These are phyloP conservation scores for Polia nebulosa DNA, from an alignment of 2,888 invertebrate genomes.

Conservation along the genomic window DNA sequence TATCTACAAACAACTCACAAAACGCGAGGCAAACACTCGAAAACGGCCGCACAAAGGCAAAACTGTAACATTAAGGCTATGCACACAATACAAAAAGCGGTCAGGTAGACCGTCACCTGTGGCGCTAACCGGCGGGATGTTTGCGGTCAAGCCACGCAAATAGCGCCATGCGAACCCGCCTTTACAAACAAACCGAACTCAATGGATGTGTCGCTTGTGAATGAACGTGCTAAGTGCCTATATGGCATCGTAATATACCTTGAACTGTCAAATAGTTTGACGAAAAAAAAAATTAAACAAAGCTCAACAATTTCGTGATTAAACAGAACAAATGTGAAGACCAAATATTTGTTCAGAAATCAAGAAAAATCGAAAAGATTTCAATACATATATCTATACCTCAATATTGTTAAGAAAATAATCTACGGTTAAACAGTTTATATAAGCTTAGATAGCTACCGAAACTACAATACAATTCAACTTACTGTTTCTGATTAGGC, in stretches of 20 bases:
- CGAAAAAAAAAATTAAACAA: conserved; percentile 38
- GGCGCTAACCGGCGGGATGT: conserved; percentile 82
- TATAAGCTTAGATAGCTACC: conserved; percentile 20
- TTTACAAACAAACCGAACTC: conserved; percentile 79
- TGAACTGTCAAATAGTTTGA: conserved; percentile 55
- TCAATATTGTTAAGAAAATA: neutral
- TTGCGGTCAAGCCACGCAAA: conserved; percentile 78
- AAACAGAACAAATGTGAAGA: conserved; percentile 22
- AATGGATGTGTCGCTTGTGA: conserved; percentile 80
- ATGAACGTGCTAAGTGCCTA: conserved; percentile 78
- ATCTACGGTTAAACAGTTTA: too few species aligned
- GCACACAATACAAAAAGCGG: conserved; percentile 78
- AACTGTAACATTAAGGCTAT: conserved; percentile 73
- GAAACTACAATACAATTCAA: neutral
- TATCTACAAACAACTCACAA: conserved; percentile 46
- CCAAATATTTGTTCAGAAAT: conserved; percentile 35
- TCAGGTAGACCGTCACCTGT: conserved; percentile 86
- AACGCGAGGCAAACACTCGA: conserved; percentile 58
- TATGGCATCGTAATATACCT: conserved; percentile 56
- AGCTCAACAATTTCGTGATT: conserved; percentile 25
- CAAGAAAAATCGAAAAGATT: conserved; percentile 13
- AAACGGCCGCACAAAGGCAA: conserved; percentile 64
- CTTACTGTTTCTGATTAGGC: conserved; percentile 37
- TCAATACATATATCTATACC: neutral
- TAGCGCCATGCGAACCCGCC: conserved; percentile 83